Evolutionary conservation across 2,888 invertebrate species (phyloP).

Genomic region (Plagodis dolabraria): DNA sequence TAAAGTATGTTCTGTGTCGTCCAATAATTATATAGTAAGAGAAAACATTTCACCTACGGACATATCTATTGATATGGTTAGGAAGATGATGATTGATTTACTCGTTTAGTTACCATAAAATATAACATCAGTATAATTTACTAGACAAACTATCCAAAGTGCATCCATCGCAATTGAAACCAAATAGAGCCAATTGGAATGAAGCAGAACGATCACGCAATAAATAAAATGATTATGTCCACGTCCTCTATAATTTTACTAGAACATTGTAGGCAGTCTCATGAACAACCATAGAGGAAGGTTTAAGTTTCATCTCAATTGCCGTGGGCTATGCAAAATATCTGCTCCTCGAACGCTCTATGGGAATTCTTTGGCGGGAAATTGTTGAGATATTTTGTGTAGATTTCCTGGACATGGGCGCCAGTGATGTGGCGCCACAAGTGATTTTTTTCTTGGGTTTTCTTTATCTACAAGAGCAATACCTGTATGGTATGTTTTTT

Average conservation of each 20-base stretch:
- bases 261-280: slow-evolving; percentile 22
- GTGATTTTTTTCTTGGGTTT: slow-evolving; percentile 7
- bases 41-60: too few species aligned
- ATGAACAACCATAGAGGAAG: slow-evolving; percentile 25
- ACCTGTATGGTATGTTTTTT: too few species aligned
- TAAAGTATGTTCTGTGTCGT: too few species aligned
- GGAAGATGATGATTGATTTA: too few species aligned
- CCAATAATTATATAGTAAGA: too few species aligned
- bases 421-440: slow-evolving; percentile 1
- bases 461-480: background rate
- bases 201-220: slow-evolving; percentile 12
- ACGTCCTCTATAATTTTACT: slow-evolving; percentile 26
- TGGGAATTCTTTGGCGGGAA: slow-evolving; percentile 42
- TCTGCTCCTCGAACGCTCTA: slow-evolving; percentile 42
- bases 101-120: too few species aligned
- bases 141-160: background rate
- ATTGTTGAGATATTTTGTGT: slow-evolving; percentile 32
- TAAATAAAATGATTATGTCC: slow-evolving; percentile 29
- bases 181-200: slow-evolving; percentile 15
- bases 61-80: too few species aligned
- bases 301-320: slow-evolving; percentile 23
- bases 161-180: slow-evolving; percentile 23
- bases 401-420: background rate
- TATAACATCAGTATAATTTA: too few species aligned
- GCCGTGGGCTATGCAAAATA: slow-evolving; percentile 34